Evolutionary conservation across 2,888 invertebrate genomes (phyloP).

Genomic region (Platyscelio sp.): DNA sequence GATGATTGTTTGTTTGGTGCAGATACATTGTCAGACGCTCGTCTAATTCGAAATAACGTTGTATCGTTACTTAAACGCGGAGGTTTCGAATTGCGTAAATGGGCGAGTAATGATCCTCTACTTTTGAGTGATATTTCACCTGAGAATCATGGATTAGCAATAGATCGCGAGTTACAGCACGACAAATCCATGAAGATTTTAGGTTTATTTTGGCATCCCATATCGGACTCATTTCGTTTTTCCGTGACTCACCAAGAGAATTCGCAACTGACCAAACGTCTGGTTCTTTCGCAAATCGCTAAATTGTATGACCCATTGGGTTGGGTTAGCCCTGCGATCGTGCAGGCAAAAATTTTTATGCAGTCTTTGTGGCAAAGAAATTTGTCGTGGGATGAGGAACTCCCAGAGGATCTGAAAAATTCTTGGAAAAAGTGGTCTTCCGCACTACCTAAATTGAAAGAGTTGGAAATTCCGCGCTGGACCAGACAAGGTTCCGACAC

Average conservation of each 20-base stretch:
- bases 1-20: slow-evolving; percentile 1
- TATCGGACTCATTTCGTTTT: neutral
- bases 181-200: neutral
- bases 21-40: neutral
- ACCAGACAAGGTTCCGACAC: neutral
- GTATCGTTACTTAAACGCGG: neutral
- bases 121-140: neutral
- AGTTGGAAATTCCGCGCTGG: neutral
- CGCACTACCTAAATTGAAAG: neutral
- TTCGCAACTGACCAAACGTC: too few relatives aligned
- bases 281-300: neutral
- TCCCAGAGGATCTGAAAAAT: neutral
- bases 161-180: neutral
- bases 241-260: neutral
- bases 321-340: neutral
- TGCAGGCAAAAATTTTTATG: neutral
- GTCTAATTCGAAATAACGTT: neutral
- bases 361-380: neutral
- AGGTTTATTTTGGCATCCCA: neutral
- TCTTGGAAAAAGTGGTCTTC: neutral
- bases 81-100: neutral
- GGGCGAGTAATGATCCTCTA: neutral
- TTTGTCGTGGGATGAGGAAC: neutral
- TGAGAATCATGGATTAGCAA: neutral
- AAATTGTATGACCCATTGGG: neutral